Base-by-base conservation (phyloP, 2,888 invertebrate genomes). In the Apantesis nais region DNA sequence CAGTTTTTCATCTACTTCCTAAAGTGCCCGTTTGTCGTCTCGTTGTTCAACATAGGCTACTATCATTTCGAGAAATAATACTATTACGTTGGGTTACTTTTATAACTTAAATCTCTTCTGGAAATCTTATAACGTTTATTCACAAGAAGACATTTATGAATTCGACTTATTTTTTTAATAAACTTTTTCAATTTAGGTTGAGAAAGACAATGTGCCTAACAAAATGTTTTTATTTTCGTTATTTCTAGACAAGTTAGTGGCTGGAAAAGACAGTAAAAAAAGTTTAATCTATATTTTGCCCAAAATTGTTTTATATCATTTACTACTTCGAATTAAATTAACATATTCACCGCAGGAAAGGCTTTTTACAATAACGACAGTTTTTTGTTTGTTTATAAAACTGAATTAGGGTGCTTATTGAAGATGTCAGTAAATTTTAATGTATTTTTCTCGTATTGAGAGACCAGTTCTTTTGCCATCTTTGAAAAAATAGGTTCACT, bases 381-480 rank as follows among this genome's bases (percentile, higher is more conserved):
- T 52, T 37, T 34, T 55, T 60, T 60, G 61, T 66, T 76, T 66
- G 48, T 67, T 31, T 39, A 70, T 39, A 52, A 58, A 69, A 73
- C 41, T 73, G 48, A 62, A 67, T 70, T 67, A 65, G 70, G 66
- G 48, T 72, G 79, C 72, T 74, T 67, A 75, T 39, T 2, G 29
- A 31, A 29, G 60, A 67, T 37, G 12, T 39, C 16, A 52, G 63
- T 34, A 58, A 62, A 22, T 69, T 77, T 66, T 71, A 70, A 67
- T 67, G 44, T 44, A 22, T 70, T 34, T 65, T 19, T 41, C 12
- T 63, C 31, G 34, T 60, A 65, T 61, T 69, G 48, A 61, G 60
- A 60, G 60, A 44, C 34, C 37, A 16, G n/a, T 34, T 12, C 12
- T 3, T 9, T 48, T 12, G 8, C 14, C 1, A 2, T 19, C 14